These are phyloP conservation scores for Tachina fera DNA, from an alignment of 2,888 invertebrate species.

Conservation along the genomic window DNA sequence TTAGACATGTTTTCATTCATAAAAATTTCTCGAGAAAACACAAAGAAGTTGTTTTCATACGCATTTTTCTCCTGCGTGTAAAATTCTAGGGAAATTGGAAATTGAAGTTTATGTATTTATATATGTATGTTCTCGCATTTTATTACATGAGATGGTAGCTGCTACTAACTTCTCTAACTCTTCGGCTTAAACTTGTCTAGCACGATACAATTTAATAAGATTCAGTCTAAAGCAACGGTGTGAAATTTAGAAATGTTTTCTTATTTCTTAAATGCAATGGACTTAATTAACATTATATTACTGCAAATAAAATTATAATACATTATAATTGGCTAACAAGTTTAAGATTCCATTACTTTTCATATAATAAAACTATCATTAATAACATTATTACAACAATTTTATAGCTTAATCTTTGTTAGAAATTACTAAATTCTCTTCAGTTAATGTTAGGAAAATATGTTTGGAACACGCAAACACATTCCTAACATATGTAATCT, in stretches of 20 bases:
- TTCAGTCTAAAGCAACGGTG: not conserved
- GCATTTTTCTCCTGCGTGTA: too few relatives aligned
- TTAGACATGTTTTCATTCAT: too few relatives aligned
- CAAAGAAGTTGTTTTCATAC: too few relatives aligned
- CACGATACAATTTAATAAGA: too few relatives aligned
- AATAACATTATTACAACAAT: constrained; percentile 1
- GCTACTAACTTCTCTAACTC: too few relatives aligned
- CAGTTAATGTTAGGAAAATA: constrained; percentile 4
- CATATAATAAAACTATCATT: constrained; percentile 2
- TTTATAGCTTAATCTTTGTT: constrained; percentile 33
- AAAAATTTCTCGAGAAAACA: too few relatives aligned
- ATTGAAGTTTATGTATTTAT: too few relatives aligned
- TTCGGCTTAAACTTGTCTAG: too few relatives aligned
- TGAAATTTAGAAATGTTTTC: not conserved
- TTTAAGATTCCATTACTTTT: not conserved
- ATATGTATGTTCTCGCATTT: too few relatives aligned
- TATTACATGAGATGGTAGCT: too few relatives aligned
- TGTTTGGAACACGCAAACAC: not conserved
- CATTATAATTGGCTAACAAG: not conserved
- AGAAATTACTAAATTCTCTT: constrained; percentile 7
- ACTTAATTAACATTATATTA: not conserved
- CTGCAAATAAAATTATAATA: constrained; percentile 7
- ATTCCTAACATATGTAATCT: not conserved
- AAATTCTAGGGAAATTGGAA: too few relatives aligned
- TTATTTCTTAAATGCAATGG: not conserved